These are phyloP conservation scores for Diogma glabrata DNA, from an alignment of 2,888 invertebrate species.

Conservation along the genomic window DNA sequence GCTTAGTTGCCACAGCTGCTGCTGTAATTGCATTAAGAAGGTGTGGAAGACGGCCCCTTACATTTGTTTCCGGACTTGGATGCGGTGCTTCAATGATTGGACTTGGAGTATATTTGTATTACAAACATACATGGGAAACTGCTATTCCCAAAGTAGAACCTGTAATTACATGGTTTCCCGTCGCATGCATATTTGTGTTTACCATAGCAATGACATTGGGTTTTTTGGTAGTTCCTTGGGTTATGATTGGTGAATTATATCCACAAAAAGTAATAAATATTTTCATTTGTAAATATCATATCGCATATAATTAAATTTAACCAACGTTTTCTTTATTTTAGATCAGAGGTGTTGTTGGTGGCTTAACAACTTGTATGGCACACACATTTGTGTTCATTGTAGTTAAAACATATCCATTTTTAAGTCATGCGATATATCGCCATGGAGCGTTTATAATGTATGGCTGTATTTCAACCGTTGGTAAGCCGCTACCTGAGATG, in stretches of 20 bases:
- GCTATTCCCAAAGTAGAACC: constrained; percentile 30
- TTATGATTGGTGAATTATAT: constrained; percentile 64
- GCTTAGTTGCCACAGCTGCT: constrained; percentile 48
- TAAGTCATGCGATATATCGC: constrained; percentile 39
- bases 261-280: constrained; percentile 43
- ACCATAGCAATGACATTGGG: constrained; percentile 51
- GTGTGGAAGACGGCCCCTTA: constrained; percentile 49
- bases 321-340: constrained; percentile 23
- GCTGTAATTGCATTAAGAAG: constrained; percentile 49
- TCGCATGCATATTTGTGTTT: constrained; percentile 47
- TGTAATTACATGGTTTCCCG: constrained; percentile 47
- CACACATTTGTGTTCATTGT: constrained; percentile 54
- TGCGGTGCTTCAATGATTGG: constrained; percentile 52
- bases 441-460: constrained; percentile 52
- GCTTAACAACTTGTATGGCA: constrained; percentile 52
- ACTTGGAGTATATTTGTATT: constrained; percentile 48
- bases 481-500: constrained; percentile 35
- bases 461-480: constrained; percentile 45
- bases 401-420: constrained; percentile 52
- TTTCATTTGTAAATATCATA: background rate
- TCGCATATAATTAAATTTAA: background rate
- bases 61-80: constrained; percentile 50
- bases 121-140: constrained; percentile 40
- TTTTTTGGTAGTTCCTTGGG: constrained; percentile 57
- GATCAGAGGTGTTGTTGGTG: constrained; percentile 54